Evolutionary conservation across 2,888 invertebrate genomes (phyloP), one percentile per base, ranked within the genome.

Genomic region (Emesis furor): DNA sequence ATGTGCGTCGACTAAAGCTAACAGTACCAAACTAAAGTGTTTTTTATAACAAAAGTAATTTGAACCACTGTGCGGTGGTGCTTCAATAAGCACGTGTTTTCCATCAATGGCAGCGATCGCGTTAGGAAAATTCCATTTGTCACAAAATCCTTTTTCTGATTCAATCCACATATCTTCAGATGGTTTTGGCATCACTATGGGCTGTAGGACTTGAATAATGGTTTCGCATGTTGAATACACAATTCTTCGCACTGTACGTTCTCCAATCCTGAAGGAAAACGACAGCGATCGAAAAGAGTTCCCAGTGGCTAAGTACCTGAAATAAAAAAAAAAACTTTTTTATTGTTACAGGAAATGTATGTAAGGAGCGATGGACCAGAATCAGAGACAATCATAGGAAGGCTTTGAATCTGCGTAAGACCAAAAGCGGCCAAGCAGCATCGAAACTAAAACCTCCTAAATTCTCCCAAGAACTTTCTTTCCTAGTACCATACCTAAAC

Each of bases 391-490:
- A 76, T 51, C 55, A 76, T 69, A 68, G 85, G 59, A 84, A 84
- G 75, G 84, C 89, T 73, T 74, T 85, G 81, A 85, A 83, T 79
- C 76, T 86, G 69, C 78, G 86, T 67, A 86, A 86, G 77, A 89
- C 86, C 69, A 87, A 86, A 84, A 84, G 84, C 74, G 87, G 84
- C 73, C 84, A 89, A 82, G 86, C 86, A 71, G 87, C 86, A 73
- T 78, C 81, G 76, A 84, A 86, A 80, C 35, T 85, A 79, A 88
- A 86, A 83, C 62, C 76, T 46, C 83, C 85, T 71, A 89, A 86
- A 85, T 89, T 78, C 82, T 75, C 39, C 77, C 65, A 85, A 85
- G 83, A 86, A 72, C 81, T 87, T 37, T 24, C 74, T 75, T 86
- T 86, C 75, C 80, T 87, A 71, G 62, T 74, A 62, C 83, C 86